Evolutionary conservation across 1,140 invertebrate genomes (phyloP).

Genomic region (Oryctes rhinoceros): DNA sequence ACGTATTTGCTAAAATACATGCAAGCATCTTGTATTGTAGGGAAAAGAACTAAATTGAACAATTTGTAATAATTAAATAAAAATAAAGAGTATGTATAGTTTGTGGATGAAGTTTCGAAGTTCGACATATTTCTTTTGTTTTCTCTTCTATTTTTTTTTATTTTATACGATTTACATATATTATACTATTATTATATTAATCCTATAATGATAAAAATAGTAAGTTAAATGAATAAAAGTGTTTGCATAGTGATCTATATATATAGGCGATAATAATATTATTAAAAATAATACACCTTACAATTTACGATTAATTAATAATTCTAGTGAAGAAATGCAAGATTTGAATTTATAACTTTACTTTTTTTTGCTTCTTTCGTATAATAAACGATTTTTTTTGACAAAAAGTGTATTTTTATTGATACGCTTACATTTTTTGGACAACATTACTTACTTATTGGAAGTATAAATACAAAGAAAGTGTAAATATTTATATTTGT

Average conservation of each 20-base stretch:
- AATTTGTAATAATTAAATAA: neutral
- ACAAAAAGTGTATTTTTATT: neutral
- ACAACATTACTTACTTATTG: too few relatives aligned
- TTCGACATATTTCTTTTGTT: neutral
- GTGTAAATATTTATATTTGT: too few relatives aligned
- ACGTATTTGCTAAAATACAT: too few relatives aligned
- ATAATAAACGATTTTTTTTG: constrained; percentile 20
- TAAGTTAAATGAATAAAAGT: constrained; percentile 17
- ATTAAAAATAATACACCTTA: neutral
- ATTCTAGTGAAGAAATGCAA: neutral
- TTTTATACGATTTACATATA: constrained; percentile 10
- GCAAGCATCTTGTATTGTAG: neutral
- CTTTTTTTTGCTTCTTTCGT: constrained; percentile 11
- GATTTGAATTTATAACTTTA: constrained; percentile 17
- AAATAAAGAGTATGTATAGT: neutral
- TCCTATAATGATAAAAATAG: neutral
- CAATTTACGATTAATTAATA: constrained; percentile 9
- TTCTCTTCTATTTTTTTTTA: constrained; percentile 4
- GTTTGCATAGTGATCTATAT: constrained; percentile 8
- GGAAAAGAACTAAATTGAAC: neutral
- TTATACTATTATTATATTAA: neutral
- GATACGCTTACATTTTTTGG: too few relatives aligned
- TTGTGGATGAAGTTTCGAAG: neutral
- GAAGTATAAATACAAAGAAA: too few relatives aligned
- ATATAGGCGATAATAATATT: constrained; percentile 3